Base-by-base conservation (phyloP, 1,140 invertebrate genomes). In the Brachionus manjavacas region DNA sequence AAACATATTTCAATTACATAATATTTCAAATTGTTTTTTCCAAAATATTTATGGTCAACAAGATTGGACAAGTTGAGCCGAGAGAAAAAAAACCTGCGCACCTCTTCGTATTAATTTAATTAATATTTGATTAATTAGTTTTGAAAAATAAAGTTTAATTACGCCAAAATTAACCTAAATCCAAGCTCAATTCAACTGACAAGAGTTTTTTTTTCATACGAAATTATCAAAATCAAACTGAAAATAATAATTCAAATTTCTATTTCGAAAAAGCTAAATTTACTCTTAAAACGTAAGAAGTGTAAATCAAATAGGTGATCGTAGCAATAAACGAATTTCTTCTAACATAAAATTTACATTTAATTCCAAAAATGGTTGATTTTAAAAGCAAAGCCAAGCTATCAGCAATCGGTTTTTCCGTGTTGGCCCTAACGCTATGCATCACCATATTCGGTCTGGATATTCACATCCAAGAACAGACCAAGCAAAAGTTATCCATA, bases 191-290 rank as follows among this genome's bases (percentile, higher is more conserved):
- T 9, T 60, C 52, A 60, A 60, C 52, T 60, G 52, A 60, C 52
- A 60, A 60, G 52, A 60, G 52, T 60, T 60, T 60, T 60, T 60
- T 60, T 60, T 60, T 60, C 20, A 60, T 20, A 60, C 52, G 52
- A 60, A 60, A 60, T 60, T 60, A 60, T 60, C 52, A 60, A 60
- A 60, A 60, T 60, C 52, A 60, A 60, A 60, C 52, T 60, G 52
- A 60, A 60, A 60, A 60, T 60, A 60, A 60, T 25, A 60, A 60
- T 60, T 60, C 9, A 28, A 60, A 60, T 60, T 60, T 60, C 20
- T 20, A 60, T 60, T 60, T 60, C 52, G 20, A 60, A 60, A 60
- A 60, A 60, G 52, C 52, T 60, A 60, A 60, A 60, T 60, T 60
- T 60, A 60, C 52, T 60, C 52, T 60, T 60, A 60, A 60, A 60